Base-by-base conservation (phyloP, 2,797 vertebrate genomes). In the Pangasius sanitwongsei region DNA sequence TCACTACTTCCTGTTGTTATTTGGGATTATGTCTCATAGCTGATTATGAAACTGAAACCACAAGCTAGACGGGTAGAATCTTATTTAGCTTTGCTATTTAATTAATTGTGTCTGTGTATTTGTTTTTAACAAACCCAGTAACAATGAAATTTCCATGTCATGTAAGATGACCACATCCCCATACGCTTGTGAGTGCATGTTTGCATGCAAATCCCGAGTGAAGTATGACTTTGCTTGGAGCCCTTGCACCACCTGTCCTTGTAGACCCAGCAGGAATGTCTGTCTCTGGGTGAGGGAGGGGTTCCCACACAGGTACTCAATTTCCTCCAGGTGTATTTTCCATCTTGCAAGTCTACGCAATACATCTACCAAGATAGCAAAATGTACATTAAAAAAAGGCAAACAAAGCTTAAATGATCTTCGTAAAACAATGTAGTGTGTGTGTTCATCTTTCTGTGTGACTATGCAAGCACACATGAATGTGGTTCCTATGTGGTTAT, bases 251-350 rank as follows among this genome's bases (percentile, higher is more conserved):
- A 97, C 96, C 95, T 94, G 93, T 95, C 92, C 94, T 96, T 94
- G 92, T 98, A 97, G 0, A 97, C 96, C 98, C 98, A 99, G 95
- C 98, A 98, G 92, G 97, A 97, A 93, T 99, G 98, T 91, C 98
- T 97, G 95, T 97, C 97, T 85, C 98, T 96, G 18, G 98, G 97
- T 1, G 98, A 98, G 13, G 98, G 98, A 23, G 97, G 96, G 1
- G 94, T 94, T 89, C 98, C 98, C 89, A 94, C 94, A 88, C 95
- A 94, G 91, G 95, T 93, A 0, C 93, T 96, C 88, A 98, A 90
- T 92, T 95, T 97, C 94, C 93, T 96, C 98, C 98, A 99, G 37
- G 93, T 90, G 90, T 93, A 97, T 87, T 91, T 91, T 91, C 92
- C 94, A 87, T 96, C 95, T 80, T 93, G 94, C 87, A 99, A 94